A percentile compares a stretch with the other conserved stretches of the same genome.
phyloP scores from a whole-genome alignment of 2,113 vertebrate genomes.

The Ellobius talpinus region DNA sequence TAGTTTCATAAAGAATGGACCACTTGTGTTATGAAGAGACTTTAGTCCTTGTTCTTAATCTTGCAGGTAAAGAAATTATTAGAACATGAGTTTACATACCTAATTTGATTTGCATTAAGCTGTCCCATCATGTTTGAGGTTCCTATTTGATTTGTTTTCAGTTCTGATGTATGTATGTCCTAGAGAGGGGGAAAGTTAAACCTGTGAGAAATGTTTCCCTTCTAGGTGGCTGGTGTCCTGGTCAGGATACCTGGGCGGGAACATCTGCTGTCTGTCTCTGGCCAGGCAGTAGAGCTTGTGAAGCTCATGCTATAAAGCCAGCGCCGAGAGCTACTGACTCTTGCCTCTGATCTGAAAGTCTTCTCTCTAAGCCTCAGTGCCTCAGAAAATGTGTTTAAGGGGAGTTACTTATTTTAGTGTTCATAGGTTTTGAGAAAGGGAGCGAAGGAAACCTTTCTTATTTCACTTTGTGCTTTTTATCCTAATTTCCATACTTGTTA shows the following conservation, averaged over 20 bases:
- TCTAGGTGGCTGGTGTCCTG: not conserved
- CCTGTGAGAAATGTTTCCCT: not conserved
- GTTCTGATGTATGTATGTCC: not conserved
- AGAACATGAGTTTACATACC: not conserved
- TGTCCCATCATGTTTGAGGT: not conserved
- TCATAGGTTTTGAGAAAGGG: not conserved
- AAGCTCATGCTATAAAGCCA: not conserved
- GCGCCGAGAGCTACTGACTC: not conserved
- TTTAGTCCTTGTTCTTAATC: constrained; percentile 17
- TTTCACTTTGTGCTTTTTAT: not conserved
- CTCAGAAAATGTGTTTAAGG: constrained; percentile 33
- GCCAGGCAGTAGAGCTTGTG: not conserved
- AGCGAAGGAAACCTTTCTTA: not conserved
- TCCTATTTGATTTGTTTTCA: constrained; percentile 45
- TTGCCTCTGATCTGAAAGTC: not conserved
- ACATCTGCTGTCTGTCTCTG: not conserved
- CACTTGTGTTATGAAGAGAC: not conserved
- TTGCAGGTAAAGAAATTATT: not conserved
- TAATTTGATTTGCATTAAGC: constrained; percentile 30
- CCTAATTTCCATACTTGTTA: not conserved
- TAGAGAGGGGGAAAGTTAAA: not conserved
- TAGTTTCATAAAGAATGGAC: not conserved
- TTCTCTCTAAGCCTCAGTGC: not conserved
- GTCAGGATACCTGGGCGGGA: not conserved
- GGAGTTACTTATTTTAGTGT: not conserved